phyloP scores from a whole-genome alignment of 2,888 invertebrate genomes.

The Drosophila neotestacea region DNA sequence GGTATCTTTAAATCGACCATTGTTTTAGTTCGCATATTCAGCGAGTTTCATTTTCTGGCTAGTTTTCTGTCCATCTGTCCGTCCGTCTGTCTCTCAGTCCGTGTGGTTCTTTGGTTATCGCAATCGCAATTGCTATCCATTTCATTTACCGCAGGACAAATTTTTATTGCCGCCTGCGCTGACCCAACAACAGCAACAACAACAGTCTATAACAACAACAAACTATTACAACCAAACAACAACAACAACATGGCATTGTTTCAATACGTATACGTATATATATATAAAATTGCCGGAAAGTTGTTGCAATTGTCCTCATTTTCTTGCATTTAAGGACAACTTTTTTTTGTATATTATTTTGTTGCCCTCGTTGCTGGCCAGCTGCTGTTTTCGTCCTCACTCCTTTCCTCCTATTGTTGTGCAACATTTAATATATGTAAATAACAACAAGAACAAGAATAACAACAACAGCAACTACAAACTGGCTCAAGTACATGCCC shows the following conservation, averaged over 20 bases:
- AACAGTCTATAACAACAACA: conserved; percentile 17
- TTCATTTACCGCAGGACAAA: conserved; percentile 80
- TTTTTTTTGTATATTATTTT: conserved; percentile 49
- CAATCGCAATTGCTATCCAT: conserved; percentile 75
- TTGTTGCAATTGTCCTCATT: conserved; percentile 78
- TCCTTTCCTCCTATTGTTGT: conserved; percentile 37
- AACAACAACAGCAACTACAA: not conserved
- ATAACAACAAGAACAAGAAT: conserved; percentile 44
- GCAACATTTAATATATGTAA: conserved; percentile 62
- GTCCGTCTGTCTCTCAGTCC: not conserved
- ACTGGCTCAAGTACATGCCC: conserved; percentile 28
- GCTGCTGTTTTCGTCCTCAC: conserved; percentile 9
- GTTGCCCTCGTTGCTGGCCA: conserved; percentile 22
- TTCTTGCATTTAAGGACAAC: conserved; percentile 70
- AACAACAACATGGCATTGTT: conserved; percentile 64
- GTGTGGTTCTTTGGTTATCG: conserved; percentile 61
- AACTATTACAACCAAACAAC: conserved; percentile 14
- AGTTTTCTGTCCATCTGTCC: conserved; percentile 6
- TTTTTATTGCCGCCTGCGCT: conserved; percentile 71
- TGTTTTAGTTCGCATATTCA: conserved; percentile 16
- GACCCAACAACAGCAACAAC: conserved; percentile 61
- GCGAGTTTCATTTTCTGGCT: conserved; percentile 32
- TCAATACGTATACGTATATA: conserved; percentile 44
- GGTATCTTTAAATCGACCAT: not conserved
- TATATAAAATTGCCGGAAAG: conserved; percentile 75